Evolutionary conservation across 1,140 invertebrate species (phyloP).

Genomic region (Hesperophylax magnus): DNA sequence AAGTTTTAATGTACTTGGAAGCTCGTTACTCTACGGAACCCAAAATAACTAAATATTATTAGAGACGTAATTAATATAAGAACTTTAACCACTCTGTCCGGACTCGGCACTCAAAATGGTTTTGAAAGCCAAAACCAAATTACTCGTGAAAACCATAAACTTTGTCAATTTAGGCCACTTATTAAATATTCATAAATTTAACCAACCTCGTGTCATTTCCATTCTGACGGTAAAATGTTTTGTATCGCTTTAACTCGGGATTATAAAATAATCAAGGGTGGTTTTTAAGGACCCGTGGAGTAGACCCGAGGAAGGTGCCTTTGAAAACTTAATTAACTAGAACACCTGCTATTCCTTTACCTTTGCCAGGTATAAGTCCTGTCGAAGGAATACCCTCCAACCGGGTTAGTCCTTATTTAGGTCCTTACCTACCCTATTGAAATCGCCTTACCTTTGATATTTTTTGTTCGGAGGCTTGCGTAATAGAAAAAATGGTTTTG

Average conservation of each 20-base stretch:
- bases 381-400: neutral
- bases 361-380: slow-evolving; percentile 11
- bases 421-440: slow-evolving; percentile 9
- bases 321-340: slow-evolving; percentile 58
- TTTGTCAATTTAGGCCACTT: neutral
- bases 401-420: neutral
- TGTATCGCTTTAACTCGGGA: slow-evolving; percentile 26
- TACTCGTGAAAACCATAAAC: neutral
- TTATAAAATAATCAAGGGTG: slow-evolving; percentile 46
- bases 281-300: slow-evolving; percentile 45
- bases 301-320: slow-evolving; percentile 49
- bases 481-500: slow-evolving; percentile 8
- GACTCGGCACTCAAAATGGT: too few species aligned
- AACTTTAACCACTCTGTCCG: too few species aligned
- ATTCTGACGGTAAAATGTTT: slow-evolving; percentile 14
- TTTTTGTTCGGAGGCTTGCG: neutral
- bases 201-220: slow-evolving; percentile 2
- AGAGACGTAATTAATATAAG: too few species aligned
- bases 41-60: too few species aligned
- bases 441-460: slow-evolving; percentile 15
- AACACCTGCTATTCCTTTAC: slow-evolving; percentile 53
- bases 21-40: too few species aligned
- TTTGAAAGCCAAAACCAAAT: neutral
- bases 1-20: too few species aligned
- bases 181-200: slow-evolving; percentile 18